These are phyloP conservation scores for Drosophila planitibia DNA, from an alignment of 2,888 invertebrate genomes.

Conservation along the genomic window DNA sequence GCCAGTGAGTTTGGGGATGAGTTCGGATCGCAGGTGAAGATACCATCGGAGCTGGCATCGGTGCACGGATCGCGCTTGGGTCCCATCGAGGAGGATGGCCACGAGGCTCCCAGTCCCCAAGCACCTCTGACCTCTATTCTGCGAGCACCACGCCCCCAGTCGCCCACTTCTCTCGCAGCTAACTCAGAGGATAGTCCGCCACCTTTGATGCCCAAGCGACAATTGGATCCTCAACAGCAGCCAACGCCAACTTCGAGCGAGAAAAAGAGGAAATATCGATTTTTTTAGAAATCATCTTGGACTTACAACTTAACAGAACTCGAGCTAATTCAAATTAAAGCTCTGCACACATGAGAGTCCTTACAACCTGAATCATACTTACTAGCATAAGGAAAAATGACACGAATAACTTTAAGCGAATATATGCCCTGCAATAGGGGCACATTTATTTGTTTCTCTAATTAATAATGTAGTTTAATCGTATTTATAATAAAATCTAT, in stretches of 20 bases:
- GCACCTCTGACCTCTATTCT: conserved; percentile 68
- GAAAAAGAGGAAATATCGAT: conserved; percentile 79
- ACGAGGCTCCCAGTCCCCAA: conserved; percentile 37
- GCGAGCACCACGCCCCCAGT: conserved; percentile 63
- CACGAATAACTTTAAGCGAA: conserved; percentile 56
- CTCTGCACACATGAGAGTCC: conserved; percentile 26
- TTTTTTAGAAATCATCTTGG: conserved; percentile 60
- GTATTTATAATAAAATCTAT: conserved; percentile 31
- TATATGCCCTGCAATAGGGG: conserved; percentile 23
- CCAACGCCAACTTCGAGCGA: conserved; percentile 49
- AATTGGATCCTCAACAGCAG: conserved; percentile 49
- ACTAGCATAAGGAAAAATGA: conserved; percentile 58
- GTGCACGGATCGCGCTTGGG: conserved; percentile 79
- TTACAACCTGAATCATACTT: conserved; percentile 43
- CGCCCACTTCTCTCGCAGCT: conserved; percentile 43
- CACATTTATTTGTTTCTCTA: conserved; percentile 29
- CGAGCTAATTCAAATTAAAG: background rate
- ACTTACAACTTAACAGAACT: background rate
- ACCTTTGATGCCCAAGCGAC: conserved; percentile 74
- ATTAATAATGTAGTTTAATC: conserved; percentile 30
- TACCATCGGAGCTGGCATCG: conserved; percentile 81
- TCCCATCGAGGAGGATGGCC: conserved; percentile 77
- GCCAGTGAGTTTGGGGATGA: conserved; percentile 86
- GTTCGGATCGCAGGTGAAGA: conserved; percentile 69
- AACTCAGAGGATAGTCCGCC: conserved; percentile 59